phyloP scores from a whole-genome alignment of 2,888 invertebrate genomes.

The Beris chalybata region DNA sequence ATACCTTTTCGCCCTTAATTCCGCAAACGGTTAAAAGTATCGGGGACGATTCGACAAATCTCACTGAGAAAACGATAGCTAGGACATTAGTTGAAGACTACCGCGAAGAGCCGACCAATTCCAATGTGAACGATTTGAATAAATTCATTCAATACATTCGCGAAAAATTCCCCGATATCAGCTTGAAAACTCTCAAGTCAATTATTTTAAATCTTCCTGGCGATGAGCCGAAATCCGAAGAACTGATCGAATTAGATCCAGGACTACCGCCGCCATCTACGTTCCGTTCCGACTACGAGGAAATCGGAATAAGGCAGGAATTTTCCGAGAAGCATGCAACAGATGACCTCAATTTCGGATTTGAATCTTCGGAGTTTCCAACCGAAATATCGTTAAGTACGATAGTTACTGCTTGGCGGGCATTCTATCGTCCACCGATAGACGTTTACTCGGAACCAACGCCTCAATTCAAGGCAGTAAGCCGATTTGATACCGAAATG shows the following conservation, averaged over 20 bases:
- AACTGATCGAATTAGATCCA: not conserved
- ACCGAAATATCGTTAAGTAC: not conserved
- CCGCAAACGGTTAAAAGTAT: not conserved
- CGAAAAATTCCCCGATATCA: conserved; percentile 27
- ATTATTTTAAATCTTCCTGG: conserved; percentile 26
- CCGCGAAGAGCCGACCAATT: conserved; percentile 13
- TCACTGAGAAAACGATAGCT: conserved; percentile 1
- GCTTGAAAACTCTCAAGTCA: conserved; percentile 30
- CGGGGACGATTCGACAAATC: not conserved
- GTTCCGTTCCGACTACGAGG: conserved; percentile 9
- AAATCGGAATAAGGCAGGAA: not conserved
- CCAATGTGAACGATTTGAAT: not conserved
- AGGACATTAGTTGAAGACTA: conserved; percentile 8
- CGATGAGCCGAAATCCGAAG: conserved; percentile 1
- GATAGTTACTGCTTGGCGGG: conserved; percentile 9
- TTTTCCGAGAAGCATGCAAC: not conserved
- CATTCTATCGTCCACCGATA: conserved; percentile 15
- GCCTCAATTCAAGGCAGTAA: conserved; percentile 18
- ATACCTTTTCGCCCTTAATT: not conserved
- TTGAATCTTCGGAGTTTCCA: conserved; percentile 4
- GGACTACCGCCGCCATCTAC: conserved; percentile 1
- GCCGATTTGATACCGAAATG: conserved; percentile 12
- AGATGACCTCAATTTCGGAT: not conserved
- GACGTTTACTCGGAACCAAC: conserved; percentile 9
- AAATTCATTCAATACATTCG: conserved; percentile 22